Evolutionary conservation across 2,888 invertebrate genomes (phyloP).

Genomic region (Chesias legatella): DNA sequence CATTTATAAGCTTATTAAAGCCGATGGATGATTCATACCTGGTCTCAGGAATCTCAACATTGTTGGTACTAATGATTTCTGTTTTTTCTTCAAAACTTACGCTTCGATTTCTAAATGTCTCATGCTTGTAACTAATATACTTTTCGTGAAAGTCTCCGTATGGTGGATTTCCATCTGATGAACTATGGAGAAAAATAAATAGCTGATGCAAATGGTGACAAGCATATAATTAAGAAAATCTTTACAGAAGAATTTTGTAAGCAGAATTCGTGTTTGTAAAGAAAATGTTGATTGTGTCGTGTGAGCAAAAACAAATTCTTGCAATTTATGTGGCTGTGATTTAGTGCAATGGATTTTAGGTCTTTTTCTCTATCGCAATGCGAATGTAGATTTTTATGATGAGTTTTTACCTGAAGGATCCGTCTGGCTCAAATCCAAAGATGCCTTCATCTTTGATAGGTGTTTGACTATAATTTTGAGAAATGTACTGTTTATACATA

Average conservation of each 20-base stretch:
- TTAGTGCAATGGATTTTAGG: conserved; percentile 10
- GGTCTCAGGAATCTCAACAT: conserved; percentile 50
- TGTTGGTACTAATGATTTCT: conserved; percentile 56
- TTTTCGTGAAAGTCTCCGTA: conserved; percentile 91
- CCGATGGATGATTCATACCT: conserved; percentile 56
- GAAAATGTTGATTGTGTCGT: conserved; percentile 4
- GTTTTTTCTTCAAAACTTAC: conserved; percentile 85
- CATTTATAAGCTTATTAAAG: conserved; percentile 1
- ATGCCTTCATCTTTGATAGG: conserved; percentile 82
- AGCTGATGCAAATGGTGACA: conserved; percentile 58
- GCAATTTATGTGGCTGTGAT: conserved; percentile 7
- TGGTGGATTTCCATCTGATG: conserved; percentile 79
- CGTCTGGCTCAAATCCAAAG: conserved; percentile 76
- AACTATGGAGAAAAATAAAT: conserved; percentile 76
- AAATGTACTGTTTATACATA: conserved; percentile 62
- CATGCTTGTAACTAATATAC: conserved; percentile 85
- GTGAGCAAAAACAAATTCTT: conserved; percentile 1
- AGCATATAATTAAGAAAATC: conserved; percentile 29
- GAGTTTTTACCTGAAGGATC: conserved; percentile 67
- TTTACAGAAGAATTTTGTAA: conserved; percentile 4
- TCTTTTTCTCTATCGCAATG: background rate
- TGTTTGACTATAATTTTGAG: conserved; percentile 77
- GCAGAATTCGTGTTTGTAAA: background rate
- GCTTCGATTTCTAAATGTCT: conserved; percentile 87
- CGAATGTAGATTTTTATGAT: background rate